Percentiles rank a stretch among this genome's conserved stretches.
phyloP scores from a whole-genome alignment of 35 echinoderm and acorn worm species.

The Strongylocentrotus purpuratus region DNA sequence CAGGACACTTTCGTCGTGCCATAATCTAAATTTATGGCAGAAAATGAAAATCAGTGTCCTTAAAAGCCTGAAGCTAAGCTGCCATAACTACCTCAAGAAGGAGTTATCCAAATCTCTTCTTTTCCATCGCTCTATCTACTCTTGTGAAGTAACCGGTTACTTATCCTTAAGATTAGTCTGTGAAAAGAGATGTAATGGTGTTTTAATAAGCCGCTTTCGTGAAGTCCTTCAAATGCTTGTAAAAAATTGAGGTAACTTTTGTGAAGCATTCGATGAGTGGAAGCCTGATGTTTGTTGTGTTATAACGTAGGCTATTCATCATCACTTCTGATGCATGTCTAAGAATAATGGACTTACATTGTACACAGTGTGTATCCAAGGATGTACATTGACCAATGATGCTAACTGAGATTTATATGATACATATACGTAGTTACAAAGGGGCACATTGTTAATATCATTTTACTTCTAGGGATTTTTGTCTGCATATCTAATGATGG shows the following conservation, averaged over 20 bases:
- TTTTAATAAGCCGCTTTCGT: not conserved
- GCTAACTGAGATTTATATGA: not conserved
- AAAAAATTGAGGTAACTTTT: not conserved
- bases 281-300: not conserved
- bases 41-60: no score
- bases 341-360: not conserved
- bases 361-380: not conserved
- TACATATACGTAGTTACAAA: no score
- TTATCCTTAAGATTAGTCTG: not conserved
- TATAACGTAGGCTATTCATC: not conserved
- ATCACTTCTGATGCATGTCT: not conserved
- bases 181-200: not conserved
- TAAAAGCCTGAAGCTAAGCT: no score
- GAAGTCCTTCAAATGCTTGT: not conserved
- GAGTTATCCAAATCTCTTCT: no score
- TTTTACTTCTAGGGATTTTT: no score
- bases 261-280: not conserved
- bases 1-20: no score
- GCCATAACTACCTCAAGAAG: no score
- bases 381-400: not conserved
- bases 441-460: no score
- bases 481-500: no score
- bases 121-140: not conserved
- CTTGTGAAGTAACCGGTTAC: not conserved
- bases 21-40: no score